phyloP scores from a whole-genome alignment of 2,888 invertebrate species.

The Campaea margaritaria region DNA sequence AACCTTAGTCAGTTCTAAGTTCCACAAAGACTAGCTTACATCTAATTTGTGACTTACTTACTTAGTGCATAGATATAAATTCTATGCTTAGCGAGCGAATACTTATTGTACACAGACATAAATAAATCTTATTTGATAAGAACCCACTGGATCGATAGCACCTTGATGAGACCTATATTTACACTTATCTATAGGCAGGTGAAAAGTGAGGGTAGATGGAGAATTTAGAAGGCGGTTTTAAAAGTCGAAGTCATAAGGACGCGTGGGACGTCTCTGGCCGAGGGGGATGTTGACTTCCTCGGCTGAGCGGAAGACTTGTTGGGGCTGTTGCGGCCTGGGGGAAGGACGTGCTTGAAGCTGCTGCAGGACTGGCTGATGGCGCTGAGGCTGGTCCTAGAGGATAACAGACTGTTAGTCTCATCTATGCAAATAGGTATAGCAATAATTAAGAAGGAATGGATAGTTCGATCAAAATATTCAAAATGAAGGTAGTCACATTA shows the following conservation, averaged over 20 bases:
- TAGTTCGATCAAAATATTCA: too few species aligned
- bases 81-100: constrained; percentile 50
- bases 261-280: constrained; percentile 90
- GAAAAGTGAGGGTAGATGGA: constrained; percentile 27
- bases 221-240: constrained; percentile 45
- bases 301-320: constrained; percentile 93
- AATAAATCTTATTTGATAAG: constrained; percentile 62
- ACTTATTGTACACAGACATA: constrained; percentile 73
- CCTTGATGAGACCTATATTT: constrained; percentile 34
- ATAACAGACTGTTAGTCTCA: background rate
- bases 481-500: too few species aligned
- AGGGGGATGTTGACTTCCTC: constrained; percentile 95
- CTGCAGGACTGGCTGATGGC: constrained; percentile 52
- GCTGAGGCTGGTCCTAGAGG: constrained; percentile 55
- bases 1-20: constrained; percentile 56
- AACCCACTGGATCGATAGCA: constrained; percentile 36
- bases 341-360: constrained; percentile 53
- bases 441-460: too few species aligned
- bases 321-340: constrained; percentile 68
- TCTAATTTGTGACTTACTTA: constrained; percentile 84
- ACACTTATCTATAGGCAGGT: constrained; percentile 33
- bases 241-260: constrained; percentile 78
- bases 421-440: too few species aligned
- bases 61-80: constrained; percentile 23
- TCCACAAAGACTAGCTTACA: constrained; percentile 81